Evolutionary conservation across 2,797 vertebrate species (phyloP).

Genomic region (Lacerta viridis): DNA sequence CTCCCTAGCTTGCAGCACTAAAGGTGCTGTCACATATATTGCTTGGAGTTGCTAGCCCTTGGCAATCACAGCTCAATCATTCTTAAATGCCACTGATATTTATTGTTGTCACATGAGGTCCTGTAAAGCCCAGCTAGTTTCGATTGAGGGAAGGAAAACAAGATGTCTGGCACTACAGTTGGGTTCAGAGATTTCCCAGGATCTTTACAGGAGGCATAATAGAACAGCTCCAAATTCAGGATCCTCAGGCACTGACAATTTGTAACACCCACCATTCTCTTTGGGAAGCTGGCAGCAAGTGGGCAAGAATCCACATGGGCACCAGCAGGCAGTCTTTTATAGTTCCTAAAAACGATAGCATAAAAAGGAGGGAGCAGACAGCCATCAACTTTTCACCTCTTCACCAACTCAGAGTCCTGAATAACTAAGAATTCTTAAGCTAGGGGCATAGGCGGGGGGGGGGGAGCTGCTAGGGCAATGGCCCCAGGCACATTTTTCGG

Average conservation of each 20-base stretch:
- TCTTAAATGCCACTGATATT: conserved; percentile 56
- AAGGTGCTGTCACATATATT: fast-evolving
- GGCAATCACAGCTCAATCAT: conserved; percentile 67
- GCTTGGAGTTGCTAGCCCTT: conserved; percentile 57
- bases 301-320: not conserved
- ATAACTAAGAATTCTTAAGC: not conserved
- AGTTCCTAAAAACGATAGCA: not conserved
- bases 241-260: not conserved
- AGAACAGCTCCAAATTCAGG: not conserved
- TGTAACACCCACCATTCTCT: not conserved
- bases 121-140: conserved; percentile 39
- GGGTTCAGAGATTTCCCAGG: conserved; percentile 2
- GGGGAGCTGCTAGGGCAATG: no score
- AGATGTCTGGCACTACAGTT: not conserved
- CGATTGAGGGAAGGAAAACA: conserved; percentile 34
- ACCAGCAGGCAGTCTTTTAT: not conserved
- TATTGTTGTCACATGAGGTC: conserved; percentile 62
- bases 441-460: no score
- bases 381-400: not conserved
- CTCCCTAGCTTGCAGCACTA: fast-evolving
- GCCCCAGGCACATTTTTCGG: no score
- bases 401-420: not conserved
- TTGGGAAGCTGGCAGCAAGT: not conserved
- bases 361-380: not conserved
- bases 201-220: not conserved